Percentiles rank a stretch among this genome's conserved stretches.
Conservation (phyloP, 2,797 vertebrate species). For the Myotis vivesi region DNA sequence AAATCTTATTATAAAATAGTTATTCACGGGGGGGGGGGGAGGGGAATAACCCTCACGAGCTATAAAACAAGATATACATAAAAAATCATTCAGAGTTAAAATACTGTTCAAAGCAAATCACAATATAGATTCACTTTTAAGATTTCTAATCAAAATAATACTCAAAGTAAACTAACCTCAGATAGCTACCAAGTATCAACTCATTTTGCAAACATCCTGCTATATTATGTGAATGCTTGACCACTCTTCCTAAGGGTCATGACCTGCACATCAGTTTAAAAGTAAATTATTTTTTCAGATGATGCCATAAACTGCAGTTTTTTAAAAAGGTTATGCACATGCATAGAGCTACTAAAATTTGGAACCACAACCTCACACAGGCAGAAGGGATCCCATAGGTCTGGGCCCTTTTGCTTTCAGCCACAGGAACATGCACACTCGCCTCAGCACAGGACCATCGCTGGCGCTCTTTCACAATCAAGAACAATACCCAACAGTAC, state of each 20-base stretch:
- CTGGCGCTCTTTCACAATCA: neutral
- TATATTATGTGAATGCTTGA: neutral
- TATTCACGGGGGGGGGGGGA: neutral
- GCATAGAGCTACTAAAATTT: neutral
- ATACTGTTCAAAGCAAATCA: neutral
- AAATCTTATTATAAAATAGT: neutral
- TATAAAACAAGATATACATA: neutral
- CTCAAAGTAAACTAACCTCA: neutral
- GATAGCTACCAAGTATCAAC: neutral
- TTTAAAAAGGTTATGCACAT: neutral
- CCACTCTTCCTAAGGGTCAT: neutral
- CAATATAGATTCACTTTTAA: neutral
- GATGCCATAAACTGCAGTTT: neutral
- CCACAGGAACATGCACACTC: neutral
- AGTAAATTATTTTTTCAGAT: neutral
- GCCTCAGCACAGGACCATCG: neutral
- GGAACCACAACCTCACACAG: neutral
- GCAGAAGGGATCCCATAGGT: neutral
- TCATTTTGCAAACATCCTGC: neutral
- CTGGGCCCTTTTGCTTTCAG: neutral
- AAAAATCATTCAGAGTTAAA: slow-evolving; percentile 1
- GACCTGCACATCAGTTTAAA: neutral
- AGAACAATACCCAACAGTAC: neutral
- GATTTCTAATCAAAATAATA: slow-evolving; percentile 16
- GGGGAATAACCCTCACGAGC: neutral